Base-by-base conservation (phyloP, 2,113 vertebrate species). In the Pollimyrus isidori region DNA sequence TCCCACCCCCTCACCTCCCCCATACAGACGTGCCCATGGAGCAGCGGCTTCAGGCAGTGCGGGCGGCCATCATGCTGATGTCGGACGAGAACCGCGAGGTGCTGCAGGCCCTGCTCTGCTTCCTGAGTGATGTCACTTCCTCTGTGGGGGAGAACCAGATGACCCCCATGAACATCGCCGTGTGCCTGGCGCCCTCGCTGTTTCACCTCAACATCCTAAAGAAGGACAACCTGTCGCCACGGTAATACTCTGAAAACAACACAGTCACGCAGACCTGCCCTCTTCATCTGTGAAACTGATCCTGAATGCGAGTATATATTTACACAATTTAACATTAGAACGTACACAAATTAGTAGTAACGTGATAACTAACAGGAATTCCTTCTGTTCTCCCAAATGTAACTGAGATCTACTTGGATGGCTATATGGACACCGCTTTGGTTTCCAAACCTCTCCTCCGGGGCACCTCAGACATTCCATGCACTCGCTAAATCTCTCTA, bases 71-170 rank as follows among this genome's bases (percentile, higher is more conserved):
- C 92, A 96, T 99, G 96, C 92, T 99, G 90, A 97, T 99, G 97
- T 95, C 98, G 0, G 98, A 99, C 0, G 98, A 99, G 92, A 98
- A 97, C 96, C 93, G 98, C 86, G 98, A 99, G 89, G 97, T 97
- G 83, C 92, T 99, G 92, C 98, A 98, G 94, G 98, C 97, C 0
- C 93, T 99, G 90, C 95, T 99, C 46, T 98, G 95, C 92, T 99
- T 99, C 94, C 96, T 99, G 76, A 96, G 94, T 0, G 98, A 99
- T 0, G 98, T 98, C 91, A 96, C 95, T 39, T 95, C 94, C 87
- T 92, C 95, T 0, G 98, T 98, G 91, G 96, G 97, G 87, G 98
- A 99, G 93, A 99, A 99, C 91, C 98, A 99, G 94, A 99, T 99
- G 98, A 99, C 98, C 0, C 95, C 98, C 0, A 98, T 97, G 97